Conservation (phyloP, 2,113 vertebrate species). For the Platichthys flesus region DNA sequence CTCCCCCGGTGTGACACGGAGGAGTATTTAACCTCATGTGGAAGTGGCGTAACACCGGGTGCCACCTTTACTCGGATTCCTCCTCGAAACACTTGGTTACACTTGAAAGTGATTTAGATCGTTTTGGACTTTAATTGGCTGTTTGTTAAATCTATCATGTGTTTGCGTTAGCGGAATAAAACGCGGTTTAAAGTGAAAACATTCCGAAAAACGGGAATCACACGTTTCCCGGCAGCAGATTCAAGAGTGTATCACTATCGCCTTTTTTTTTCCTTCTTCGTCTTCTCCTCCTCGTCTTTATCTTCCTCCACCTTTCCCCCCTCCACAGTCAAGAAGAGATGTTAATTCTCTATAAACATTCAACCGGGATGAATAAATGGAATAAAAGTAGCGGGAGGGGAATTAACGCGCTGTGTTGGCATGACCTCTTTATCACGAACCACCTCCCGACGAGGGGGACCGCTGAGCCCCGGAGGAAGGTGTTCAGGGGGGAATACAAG, state of each 20-base stretch:
- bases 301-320: constrained; percentile 48
- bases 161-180: constrained; percentile 62
- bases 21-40: constrained; percentile 56
- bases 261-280: constrained; percentile 16
- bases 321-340: not conserved
- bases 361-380: not conserved
- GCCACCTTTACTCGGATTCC: constrained; percentile 81
- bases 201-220: not conserved
- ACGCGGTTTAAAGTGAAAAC: constrained; percentile 66
- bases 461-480: constrained; percentile 62
- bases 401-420: constrained; percentile 64
- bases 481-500: constrained; percentile 76
- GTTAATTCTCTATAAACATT: not conserved
- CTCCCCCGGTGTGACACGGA: not conserved
- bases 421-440: constrained; percentile 75
- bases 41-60: constrained; percentile 50
- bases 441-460: constrained; percentile 73
- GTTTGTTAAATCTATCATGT: constrained; percentile 80
- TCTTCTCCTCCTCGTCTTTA: constrained; percentile 35
- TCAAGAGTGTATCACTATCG: constrained; percentile 50
- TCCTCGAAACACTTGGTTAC: constrained; percentile 83
- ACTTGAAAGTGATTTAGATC: constrained; percentile 82
- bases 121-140: constrained; percentile 82
- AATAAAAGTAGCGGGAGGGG: not conserved
- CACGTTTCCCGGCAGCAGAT: constrained; percentile 20